Evolutionary conservation across 2,797 vertebrate genomes (phyloP).

Genomic region (Melanitta fusca): DNA sequence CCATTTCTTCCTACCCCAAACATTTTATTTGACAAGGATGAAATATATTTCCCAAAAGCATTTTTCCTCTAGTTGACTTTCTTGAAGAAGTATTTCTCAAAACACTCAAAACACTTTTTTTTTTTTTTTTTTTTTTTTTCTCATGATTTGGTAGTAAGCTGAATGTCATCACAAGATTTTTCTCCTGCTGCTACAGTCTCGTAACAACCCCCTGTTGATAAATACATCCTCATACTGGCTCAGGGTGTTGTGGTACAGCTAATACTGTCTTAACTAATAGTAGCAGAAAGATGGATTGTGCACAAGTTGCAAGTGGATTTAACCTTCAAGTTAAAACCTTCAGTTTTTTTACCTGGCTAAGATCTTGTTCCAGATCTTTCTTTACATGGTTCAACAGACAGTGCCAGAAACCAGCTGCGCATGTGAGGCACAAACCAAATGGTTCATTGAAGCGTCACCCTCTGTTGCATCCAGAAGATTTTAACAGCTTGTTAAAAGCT

Average conservation of each 20-base stretch:
- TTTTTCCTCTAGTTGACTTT: background rate
- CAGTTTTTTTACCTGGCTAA: background rate
- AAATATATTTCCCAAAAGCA: background rate
- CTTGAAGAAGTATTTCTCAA: background rate
- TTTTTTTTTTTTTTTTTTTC: background rate
- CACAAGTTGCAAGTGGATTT: background rate
- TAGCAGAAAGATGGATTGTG: background rate
- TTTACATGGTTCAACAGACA: background rate
- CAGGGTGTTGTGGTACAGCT: background rate
- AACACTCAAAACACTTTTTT: background rate
- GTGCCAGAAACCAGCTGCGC: background rate
- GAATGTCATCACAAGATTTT: background rate
- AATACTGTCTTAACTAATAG: background rate
- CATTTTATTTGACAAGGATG: background rate
- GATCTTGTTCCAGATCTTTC: background rate
- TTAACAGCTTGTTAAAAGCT: background rate
- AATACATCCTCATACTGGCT: background rate
- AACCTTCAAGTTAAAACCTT: background rate
- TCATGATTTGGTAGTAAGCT: background rate
- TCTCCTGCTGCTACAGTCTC: background rate
- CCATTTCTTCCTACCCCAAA: background rate
- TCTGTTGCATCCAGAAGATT: background rate
- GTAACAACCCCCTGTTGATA: background rate
- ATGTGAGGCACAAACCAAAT: background rate
- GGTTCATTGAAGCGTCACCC: background rate